Evolutionary conservation across 2,797 vertebrate genomes (phyloP), one percentile per base, ranked within the genome.

Genomic region (Scomberomorus guttatus): DNA sequence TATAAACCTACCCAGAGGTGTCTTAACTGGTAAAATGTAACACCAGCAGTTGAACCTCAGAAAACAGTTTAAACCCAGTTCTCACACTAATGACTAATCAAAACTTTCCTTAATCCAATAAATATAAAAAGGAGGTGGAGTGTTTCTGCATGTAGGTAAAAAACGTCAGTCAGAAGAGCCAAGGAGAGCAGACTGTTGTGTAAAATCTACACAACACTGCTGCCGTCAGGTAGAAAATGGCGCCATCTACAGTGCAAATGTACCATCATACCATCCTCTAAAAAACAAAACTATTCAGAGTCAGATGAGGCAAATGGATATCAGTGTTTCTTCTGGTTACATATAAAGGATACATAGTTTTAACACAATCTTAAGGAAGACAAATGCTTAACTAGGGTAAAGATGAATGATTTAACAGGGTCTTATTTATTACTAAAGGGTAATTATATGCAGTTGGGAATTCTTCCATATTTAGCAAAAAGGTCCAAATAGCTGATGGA

Each of bases 231-330:
- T 10, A 58, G 66, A 58, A 73, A 65, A 72, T 65, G 37, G 34
- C 22, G 12, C 89, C 87, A 88, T 69, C 88, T 91, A 46, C 54
- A 81, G 90, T 50, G 13, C 0, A 70, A 44, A 77, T 10, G 18
- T 39, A 17, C 0, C 27, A 0, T 3, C 73, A 12, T 10, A 32
- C 2, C 6, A 11, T 44, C 22, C 3, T 14, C 17, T 48, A 20
- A 64, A 75, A 5, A 14, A 13, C 14, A 34, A 17, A 29, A 9
- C 14, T 8, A 15, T 9, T 62, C n/a, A 29, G 27, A 58, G 24
- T 34, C 25, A 37, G 27, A 42, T 2, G 4, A 32, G 20, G 18
- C 18, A 48, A 11, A 50, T n/a, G 1, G 6, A 20, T 50, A 50
- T 50, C 18, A 50, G 18, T 1, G 46, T 20, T 18, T 50, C 46